phyloP scores from a whole-genome alignment of 2,888 invertebrate genomes.

The Diploptera punctata region DNA sequence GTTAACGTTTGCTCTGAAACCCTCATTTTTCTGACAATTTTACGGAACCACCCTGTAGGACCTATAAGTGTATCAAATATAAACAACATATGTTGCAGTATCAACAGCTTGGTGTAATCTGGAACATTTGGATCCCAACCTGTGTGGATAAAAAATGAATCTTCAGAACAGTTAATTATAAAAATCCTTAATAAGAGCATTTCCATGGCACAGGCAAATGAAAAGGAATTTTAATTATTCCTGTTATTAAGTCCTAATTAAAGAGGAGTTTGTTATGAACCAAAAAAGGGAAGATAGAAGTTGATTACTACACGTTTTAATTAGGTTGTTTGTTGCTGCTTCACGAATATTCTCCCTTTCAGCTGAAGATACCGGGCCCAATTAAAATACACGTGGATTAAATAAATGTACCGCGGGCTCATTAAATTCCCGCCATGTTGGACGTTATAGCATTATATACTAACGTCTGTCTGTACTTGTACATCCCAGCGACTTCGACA shows the following conservation, averaged over 20 bases:
- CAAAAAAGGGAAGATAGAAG: background rate
- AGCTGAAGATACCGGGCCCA: background rate
- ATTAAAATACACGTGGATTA: background rate
- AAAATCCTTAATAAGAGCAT: background rate
- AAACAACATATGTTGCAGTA: too few relatives aligned
- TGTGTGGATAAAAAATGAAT: background rate
- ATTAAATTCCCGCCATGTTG: too few relatives aligned
- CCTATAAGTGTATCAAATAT: too few relatives aligned
- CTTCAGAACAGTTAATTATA: background rate
- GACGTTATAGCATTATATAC: too few relatives aligned
- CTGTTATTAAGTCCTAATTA: background rate
- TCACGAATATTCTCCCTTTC: background rate
- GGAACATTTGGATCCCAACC: background rate
- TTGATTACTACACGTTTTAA: background rate
- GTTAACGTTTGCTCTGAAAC: too few relatives aligned
- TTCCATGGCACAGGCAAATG: background rate
- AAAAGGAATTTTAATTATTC: background rate
- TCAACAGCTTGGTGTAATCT: too few relatives aligned
- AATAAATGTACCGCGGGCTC: background rate
- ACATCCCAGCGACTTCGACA: too few relatives aligned
- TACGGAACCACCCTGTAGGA: too few relatives aligned
- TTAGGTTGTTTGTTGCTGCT: background rate
- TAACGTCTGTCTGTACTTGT: too few relatives aligned
- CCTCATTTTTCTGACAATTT: too few relatives aligned
- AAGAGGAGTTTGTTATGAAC: background rate